These are phyloP conservation scores for Notolabrus celidotus DNA, from an alignment of 2,797 vertebrate species.

Conservation along the genomic window DNA sequence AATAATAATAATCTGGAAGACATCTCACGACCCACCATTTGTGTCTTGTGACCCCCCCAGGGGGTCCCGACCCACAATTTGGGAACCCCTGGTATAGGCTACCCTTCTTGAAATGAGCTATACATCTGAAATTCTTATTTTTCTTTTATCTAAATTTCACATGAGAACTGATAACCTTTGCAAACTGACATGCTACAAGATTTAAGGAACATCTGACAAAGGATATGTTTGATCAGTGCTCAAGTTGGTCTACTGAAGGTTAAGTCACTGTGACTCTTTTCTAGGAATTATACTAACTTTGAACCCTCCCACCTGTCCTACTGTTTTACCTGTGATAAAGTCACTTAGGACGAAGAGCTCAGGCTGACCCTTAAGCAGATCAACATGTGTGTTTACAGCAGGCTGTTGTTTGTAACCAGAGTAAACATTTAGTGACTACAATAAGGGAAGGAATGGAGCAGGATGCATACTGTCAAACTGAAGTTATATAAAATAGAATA, in stretches of 20 bases:
- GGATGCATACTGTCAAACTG: neutral
- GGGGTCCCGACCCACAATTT: too few species aligned
- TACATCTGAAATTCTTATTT: too few species aligned
- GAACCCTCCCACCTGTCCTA: neutral
- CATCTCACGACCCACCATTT: too few species aligned
- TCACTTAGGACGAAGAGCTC: constrained; percentile 66
- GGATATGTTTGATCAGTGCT: neutral
- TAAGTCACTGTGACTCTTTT: neutral
- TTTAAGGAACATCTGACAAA: neutral
- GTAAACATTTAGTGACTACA: constrained; percentile 23
- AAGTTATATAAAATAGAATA: neutral
- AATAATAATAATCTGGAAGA: too few species aligned
- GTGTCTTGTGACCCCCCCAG: too few species aligned
- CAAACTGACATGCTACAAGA: too few species aligned
- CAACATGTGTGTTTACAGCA: constrained; percentile 25
- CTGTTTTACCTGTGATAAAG: constrained; percentile 32
- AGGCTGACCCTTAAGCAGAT: constrained; percentile 55
- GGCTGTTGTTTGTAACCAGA: constrained; percentile 17
- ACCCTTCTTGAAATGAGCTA: too few species aligned
- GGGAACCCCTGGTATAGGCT: too few species aligned
- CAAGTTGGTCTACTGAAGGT: neutral
- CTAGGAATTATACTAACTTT: neutral
- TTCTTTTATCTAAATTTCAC: too few species aligned
- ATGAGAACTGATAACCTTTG: too few species aligned
- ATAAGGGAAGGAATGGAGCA: constrained; percentile 30